Evolutionary conservation across 2,888 invertebrate genomes (phyloP).

Genomic region (Megaustenia siamemsis): DNA sequence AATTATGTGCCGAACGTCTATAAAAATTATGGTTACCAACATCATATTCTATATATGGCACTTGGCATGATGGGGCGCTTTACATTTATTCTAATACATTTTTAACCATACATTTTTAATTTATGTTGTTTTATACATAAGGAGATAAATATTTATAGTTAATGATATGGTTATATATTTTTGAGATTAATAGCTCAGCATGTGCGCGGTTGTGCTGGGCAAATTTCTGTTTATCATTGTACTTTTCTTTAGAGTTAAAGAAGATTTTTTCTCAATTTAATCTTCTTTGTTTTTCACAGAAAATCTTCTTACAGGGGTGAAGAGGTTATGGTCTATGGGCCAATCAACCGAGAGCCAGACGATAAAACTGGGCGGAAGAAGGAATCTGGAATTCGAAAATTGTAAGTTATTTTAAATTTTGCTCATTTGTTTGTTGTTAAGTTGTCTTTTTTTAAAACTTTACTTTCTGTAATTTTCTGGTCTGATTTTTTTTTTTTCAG

Average conservation of each 20-base stretch:
- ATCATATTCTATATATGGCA: no score
- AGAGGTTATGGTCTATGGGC: slow-evolving; percentile 96
- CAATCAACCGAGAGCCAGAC: slow-evolving; percentile 96
- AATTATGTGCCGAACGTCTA: no score
- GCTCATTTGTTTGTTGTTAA: not conserved
- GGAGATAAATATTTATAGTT: no score
- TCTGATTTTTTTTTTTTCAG: not conserved
- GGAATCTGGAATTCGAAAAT: slow-evolving; percentile 84
- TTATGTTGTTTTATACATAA: no score
- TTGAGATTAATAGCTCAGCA: no score
- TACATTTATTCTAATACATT: no score
- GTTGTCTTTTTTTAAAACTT: not conserved
- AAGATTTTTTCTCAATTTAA: no score
- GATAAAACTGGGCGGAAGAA: slow-evolving; percentile 96
- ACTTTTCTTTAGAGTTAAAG: not conserved
- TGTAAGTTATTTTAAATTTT: slow-evolving; percentile 73
- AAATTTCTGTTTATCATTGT: not conserved
- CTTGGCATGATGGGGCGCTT: no score
- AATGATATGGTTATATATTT: no score
- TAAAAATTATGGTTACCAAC: no score
- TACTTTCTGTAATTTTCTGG: not conserved
- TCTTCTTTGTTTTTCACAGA: slow-evolving; percentile 35
- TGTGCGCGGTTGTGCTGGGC: no score
- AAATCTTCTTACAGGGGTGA: slow-evolving; percentile 63
- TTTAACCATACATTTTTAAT: no score